Percentiles rank a stretch among this genome's conserved stretches.
phyloP scores from a whole-genome alignment of 2,113 vertebrate species.

The Delphinus delphis region DNA sequence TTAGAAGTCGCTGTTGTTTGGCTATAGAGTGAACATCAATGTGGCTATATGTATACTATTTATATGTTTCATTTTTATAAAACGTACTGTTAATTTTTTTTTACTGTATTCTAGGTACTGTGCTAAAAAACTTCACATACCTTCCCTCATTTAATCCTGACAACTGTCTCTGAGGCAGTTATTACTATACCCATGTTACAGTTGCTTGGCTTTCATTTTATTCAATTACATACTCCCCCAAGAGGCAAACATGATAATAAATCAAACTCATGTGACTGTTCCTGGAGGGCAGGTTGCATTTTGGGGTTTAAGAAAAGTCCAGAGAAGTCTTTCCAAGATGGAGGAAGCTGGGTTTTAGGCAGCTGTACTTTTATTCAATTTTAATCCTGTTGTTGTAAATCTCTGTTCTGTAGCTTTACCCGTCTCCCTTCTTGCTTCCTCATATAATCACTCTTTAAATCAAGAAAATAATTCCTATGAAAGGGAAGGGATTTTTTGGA shows the following conservation, averaged over 20 bases:
- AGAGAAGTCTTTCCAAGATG: neutral
- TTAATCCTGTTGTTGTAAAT: neutral
- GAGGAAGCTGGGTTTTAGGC: neutral
- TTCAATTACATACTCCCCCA: neutral
- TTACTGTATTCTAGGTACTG: neutral
- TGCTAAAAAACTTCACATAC: neutral
- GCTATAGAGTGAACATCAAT: neutral
- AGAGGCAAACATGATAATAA: neutral
- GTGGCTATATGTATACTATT: neutral
- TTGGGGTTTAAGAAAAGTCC: neutral
- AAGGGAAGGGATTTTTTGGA: neutral
- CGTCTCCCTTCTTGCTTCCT: neutral
- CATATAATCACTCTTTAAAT: neutral
- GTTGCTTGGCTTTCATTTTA: constrained; percentile 6
- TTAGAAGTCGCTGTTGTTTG: neutral
- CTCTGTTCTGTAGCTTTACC: neutral
- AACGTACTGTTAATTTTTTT: neutral
- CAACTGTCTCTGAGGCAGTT: neutral
- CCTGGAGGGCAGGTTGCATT: neutral
- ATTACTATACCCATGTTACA: neutral
- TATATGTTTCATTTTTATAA: neutral
- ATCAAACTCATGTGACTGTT: neutral
- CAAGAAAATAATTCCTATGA: neutral
- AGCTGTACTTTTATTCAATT: neutral
- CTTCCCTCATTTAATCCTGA: constrained; percentile 11